A percentile compares a stretch with the other conserved stretches of the same genome.
Evolutionary conservation across 1,140 invertebrate species (phyloP).

Genomic region (Hestina assimilis): DNA sequence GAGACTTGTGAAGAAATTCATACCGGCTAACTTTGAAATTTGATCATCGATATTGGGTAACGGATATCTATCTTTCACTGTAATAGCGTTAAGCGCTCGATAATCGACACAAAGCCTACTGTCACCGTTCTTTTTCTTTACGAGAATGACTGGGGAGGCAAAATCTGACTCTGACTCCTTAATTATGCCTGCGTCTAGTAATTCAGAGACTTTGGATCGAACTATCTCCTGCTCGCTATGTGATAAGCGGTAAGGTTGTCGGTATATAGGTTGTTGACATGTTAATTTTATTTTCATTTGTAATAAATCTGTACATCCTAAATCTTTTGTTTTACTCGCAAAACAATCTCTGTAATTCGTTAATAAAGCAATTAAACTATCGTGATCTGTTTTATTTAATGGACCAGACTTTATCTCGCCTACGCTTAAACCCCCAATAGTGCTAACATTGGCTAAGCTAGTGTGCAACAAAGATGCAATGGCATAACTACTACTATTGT

Average conservation of each 20-base stretch:
- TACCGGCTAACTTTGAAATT: slow-evolving; percentile 47
- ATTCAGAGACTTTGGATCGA: slow-evolving; percentile 2
- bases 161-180: slow-evolving; percentile 18
- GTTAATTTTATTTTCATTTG: slow-evolving; percentile 27
- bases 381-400: not conserved
- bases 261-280: slow-evolving; percentile 26
- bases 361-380: slow-evolving; percentile 5
- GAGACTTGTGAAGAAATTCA: slow-evolving; percentile 40
- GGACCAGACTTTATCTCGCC: not conserved
- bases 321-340: slow-evolving; percentile 18
- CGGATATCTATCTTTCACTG: slow-evolving; percentile 21
- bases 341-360: slow-evolving; percentile 19
- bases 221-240: slow-evolving; percentile 26
- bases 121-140: slow-evolving; percentile 23
- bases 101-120: slow-evolving; percentile 23
- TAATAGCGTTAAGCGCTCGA: slow-evolving; percentile 13
- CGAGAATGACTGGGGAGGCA: slow-evolving; percentile 16
- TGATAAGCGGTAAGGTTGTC: slow-evolving; percentile 30
- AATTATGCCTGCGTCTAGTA: slow-evolving; percentile 18
- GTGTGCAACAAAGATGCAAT: no score
- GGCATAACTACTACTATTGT: no score
- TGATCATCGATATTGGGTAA: slow-evolving; percentile 24
- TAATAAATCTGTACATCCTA: slow-evolving; percentile 28
- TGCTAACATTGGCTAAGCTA: no score
- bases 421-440: no score